Conservation (phyloP, 2,113 vertebrate genomes). For the Psittacula cyanocephala region DNA sequence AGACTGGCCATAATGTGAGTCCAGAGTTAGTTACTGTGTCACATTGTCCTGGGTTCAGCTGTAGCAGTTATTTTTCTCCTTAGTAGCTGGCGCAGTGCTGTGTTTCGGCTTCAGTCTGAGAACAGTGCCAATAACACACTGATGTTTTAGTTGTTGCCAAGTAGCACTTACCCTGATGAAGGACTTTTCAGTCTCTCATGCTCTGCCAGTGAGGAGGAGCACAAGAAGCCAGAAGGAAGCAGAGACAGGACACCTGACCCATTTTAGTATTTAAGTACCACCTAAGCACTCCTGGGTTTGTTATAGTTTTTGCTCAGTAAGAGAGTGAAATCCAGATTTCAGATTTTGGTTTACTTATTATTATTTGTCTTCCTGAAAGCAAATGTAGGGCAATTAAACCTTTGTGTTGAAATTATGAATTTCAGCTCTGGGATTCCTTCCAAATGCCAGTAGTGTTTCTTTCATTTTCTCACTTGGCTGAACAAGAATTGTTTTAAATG, state of each 20-base stretch:
- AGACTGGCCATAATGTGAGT: fast-evolving
- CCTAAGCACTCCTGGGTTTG: neutral
- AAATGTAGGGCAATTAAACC: neutral
- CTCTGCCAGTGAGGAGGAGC: neutral
- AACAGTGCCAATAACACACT: neutral
- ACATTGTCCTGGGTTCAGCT: neutral
- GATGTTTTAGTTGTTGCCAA: neutral
- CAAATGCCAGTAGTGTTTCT: neutral
- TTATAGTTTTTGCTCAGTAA: neutral
- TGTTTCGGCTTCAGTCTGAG: neutral
- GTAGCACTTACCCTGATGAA: neutral
- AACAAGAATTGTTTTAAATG: conserved; percentile 6
- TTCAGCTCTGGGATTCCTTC: conserved; percentile 30
- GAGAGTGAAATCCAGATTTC: neutral
- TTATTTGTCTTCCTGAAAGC: neutral
- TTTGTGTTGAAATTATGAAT: neutral
- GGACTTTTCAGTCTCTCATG: neutral
- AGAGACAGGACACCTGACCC: neutral
- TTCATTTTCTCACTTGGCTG: conserved; percentile 9
- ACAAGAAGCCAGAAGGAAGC: neutral
- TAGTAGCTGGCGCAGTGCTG: neutral
- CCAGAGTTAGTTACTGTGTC: neutral
- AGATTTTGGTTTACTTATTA: neutral
- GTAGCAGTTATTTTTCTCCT: neutral
- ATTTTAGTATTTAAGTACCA: neutral